Conservation (phyloP, 2,797 vertebrate species). For the Myiothlypis chrysogaster region DNA sequence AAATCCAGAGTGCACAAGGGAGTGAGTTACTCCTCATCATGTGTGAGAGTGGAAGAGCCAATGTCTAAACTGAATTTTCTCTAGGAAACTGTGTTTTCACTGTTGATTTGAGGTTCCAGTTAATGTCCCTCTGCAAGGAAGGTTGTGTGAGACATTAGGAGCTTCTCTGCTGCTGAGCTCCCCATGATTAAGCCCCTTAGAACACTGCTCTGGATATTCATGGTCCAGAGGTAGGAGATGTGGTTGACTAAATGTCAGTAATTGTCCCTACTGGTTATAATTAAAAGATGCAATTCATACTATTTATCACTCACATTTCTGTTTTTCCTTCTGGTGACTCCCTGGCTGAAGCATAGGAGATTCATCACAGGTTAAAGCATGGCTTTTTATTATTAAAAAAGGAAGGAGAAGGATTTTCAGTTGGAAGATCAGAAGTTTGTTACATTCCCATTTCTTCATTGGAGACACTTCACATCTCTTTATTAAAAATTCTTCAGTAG, state of each 20-base stretch:
- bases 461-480: background rate
- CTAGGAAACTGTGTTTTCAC: background rate
- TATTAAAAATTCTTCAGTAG: background rate
- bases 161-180: background rate
- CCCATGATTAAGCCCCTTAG: background rate
- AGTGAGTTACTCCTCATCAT: accelerated
- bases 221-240: background rate
- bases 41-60: background rate
- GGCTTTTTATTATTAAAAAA: background rate
- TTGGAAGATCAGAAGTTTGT: background rate
- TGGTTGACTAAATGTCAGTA: background rate
- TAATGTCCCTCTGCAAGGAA: background rate
- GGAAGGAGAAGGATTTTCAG: background rate
- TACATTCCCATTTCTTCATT: background rate
- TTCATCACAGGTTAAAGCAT: background rate
- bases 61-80: background rate
- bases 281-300: background rate
- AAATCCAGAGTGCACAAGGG: background rate
- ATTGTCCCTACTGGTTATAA: background rate
- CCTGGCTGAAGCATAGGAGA: background rate
- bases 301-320: background rate
- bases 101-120: background rate
- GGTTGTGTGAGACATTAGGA: background rate
- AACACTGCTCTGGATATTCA: background rate
- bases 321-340: background rate